Evolutionary conservation across 1,140 invertebrate species (phyloP), one percentile per base, ranked within the genome.

Genomic region (Bicyclus anynana): DNA sequence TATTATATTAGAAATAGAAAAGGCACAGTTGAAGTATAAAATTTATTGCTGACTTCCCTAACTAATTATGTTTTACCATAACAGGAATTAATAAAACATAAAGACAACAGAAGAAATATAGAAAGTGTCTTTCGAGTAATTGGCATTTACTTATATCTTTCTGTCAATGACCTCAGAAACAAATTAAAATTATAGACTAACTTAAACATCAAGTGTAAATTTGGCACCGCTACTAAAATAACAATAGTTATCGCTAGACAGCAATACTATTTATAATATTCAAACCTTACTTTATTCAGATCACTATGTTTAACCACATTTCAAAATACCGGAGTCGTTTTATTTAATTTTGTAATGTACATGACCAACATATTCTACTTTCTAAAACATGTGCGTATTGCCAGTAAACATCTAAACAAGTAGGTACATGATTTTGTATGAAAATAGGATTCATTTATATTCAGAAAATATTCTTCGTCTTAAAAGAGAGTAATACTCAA

Each of bases 21-120:
- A 87, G 84, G 84, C 84, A 87, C 84, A 87, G 84, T 87, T 63
- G 82, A 87, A 85, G 82, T 87, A 85, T 87, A 82, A 84, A 84
- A 85, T 84, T 87, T 87, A 87, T 87, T 87, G 84, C 84, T 87
- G 82, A 82, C 77, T 72, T 80, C 75, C 75, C 81, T 87, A 85
- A 87, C 75, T 85, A 85, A 72, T 72, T 70, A 71, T 54, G 53
- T 68, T 64, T 65, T 65, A 47, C 66, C 58, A 69, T 72, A 64
- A 74, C 65, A 67, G 70, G 67, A 67, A 70, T 37, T 61, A 42
- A 62, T 65, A 59, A 46, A 59, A 70, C 67, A 71, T 64, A 69
- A 68, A 58, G 61, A n/a, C 50, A 65, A 59, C 53, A 54, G 51
- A 54, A 54, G 33, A 53, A 59, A 53, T 16, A 60, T 37, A 44